Evolutionary conservation across 2,113 vertebrate genomes (phyloP).

Genomic region (Eudorcas thomsonii): DNA sequence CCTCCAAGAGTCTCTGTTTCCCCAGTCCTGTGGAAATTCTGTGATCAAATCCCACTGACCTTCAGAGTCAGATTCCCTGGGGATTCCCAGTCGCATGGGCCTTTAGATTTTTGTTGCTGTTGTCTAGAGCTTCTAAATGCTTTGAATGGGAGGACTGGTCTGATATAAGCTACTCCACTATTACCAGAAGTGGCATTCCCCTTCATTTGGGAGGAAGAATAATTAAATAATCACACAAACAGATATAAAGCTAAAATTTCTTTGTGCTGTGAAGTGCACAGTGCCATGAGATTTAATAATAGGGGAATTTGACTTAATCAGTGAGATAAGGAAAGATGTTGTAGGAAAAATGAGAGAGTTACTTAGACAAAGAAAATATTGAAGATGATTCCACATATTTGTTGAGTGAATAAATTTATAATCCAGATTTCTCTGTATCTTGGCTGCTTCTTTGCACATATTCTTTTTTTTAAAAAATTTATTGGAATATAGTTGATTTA

Average conservation of each 20-base stretch:
- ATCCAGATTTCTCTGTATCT: not conserved
- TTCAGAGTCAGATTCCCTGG: not conserved
- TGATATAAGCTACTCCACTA: not conserved
- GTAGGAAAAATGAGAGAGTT: not conserved
- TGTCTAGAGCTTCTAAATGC: not conserved
- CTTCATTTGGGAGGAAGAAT: not conserved
- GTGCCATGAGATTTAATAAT: not conserved
- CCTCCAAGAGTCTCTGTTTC: not conserved
- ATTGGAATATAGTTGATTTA: not conserved
- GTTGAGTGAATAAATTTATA: not conserved
- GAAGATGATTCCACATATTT: not conserved
- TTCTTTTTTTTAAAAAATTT: not conserved
- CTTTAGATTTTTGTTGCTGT: not conserved
- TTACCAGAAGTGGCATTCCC: not conserved
- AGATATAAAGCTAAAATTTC: not conserved
- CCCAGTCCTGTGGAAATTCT: not conserved
- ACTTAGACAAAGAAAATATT: not conserved
- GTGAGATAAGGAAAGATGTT: not conserved
- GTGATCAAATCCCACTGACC: not conserved
- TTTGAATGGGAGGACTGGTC: not conserved
- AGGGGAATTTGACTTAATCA: not conserved
- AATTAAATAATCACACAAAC: not conserved
- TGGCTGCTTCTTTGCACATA: not conserved
- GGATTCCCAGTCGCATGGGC: not conserved
- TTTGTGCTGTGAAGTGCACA: not conserved